Conservation (phyloP, 53 echinoderm and acorn worm species). For the Crossaster papposus region DNA sequence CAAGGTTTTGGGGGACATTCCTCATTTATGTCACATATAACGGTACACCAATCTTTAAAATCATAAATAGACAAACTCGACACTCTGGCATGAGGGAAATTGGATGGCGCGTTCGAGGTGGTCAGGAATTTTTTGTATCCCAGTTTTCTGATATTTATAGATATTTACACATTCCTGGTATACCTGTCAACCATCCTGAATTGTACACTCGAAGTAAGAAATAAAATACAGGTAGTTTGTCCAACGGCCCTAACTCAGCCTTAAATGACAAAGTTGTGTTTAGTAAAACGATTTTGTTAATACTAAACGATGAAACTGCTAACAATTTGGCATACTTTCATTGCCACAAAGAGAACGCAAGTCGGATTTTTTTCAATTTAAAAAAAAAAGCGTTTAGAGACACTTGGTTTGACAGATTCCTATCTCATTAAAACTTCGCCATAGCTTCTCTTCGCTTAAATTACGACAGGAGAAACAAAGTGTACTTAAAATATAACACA, state of each 20-base stretch:
- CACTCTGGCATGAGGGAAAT: conserved; percentile 17
- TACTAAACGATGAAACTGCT: too few species aligned
- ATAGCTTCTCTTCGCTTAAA: too few species aligned
- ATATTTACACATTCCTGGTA: conserved; percentile 21
- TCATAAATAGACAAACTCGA: conserved; percentile 11
- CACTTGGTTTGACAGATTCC: too few species aligned
- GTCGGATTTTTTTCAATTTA: too few species aligned
- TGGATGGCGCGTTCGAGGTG: neutral
- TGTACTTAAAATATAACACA: too few species aligned
- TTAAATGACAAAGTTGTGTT: neutral
- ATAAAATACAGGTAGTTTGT: neutral
- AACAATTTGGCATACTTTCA: too few species aligned
- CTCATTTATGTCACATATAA: too few species aligned
- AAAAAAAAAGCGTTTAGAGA: too few species aligned
- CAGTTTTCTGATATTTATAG: conserved; percentile 17
- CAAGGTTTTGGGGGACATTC: too few species aligned
- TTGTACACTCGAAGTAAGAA: neutral
- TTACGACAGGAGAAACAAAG: too few species aligned
- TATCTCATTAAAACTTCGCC: too few species aligned
- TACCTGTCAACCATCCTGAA: neutral
- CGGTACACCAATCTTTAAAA: conserved; percentile 27
- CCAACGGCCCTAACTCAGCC: neutral
- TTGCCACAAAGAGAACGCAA: too few species aligned
- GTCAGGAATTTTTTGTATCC: neutral
- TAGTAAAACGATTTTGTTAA: neutral